Evolutionary conservation across 2,113 vertebrate species (phyloP).

Genomic region (Gymnarchus niloticus): DNA sequence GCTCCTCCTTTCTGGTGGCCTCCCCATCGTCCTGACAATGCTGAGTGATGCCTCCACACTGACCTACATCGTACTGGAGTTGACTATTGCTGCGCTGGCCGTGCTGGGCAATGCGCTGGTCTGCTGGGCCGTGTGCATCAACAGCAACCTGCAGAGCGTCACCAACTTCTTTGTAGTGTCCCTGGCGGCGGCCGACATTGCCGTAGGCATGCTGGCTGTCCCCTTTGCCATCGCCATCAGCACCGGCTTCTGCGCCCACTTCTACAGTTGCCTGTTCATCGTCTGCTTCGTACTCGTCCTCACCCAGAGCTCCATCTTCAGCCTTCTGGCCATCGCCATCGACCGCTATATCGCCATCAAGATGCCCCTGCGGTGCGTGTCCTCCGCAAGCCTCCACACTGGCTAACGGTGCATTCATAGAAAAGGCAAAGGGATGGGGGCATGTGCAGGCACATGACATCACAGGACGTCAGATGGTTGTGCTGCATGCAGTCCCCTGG

Average conservation of each 20-base stretch:
- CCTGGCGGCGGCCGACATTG: constrained; percentile 86
- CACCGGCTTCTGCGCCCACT: constrained; percentile 83
- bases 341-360: constrained; percentile 94
- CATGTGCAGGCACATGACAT: neutral
- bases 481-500: neutral
- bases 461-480: neutral
- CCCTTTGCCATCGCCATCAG: constrained; percentile 91
- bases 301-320: constrained; percentile 97
- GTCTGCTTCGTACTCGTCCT: constrained; percentile 92
- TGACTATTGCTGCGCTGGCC: constrained; percentile 81
- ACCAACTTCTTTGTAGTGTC: constrained; percentile 96
- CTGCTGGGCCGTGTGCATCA: constrained; percentile 88
- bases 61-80: constrained; percentile 78
- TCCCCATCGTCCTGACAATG: constrained; percentile 58
- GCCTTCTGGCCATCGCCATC: constrained; percentile 87
- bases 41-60: constrained; percentile 53
- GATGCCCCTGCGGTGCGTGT: constrained; percentile 84
- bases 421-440: neutral
- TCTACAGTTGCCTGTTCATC: constrained; percentile 91
- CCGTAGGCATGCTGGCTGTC: constrained; percentile 86
- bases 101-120: constrained; percentile 89
- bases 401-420: neutral
- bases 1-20: constrained; percentile 34
- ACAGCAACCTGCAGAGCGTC: constrained; percentile 91
- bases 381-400: neutral